Base-by-base conservation (phyloP, 2,888 invertebrate species). In the Sepiola atlantica region DNA sequence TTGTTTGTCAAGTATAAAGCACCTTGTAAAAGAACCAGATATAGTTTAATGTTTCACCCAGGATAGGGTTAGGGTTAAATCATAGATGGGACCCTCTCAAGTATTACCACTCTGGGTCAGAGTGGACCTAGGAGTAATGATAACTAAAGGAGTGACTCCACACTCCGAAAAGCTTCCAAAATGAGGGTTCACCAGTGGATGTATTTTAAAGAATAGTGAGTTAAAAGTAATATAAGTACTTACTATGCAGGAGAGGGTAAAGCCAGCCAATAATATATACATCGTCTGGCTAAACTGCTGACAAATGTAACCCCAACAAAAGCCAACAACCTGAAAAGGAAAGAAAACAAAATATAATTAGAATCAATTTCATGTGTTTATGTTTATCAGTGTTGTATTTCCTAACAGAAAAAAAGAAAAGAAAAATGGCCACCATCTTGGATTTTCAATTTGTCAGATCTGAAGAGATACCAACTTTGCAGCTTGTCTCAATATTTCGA, bases 271-370 rank as follows among this genome's bases (percentile, higher is more conserved):
- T 94, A 99, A 98, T 96, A 99, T 99, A 96, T 99, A 99, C 57
- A 99, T 98, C 1, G 99, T 99, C 97, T 99, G 99, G 0, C 99
- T 99, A 97, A 99, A 99, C 97, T 99, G 99, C 97, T 99, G 99
- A 95, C 99, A 99, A 94, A 98, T 98, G 96, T 99, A 99, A 90
- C 99, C 99, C 98, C 99, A 99, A 94, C 98, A 98, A 94, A 99
- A 98, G 20, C 99, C 99, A 94, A 99, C 98, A 95, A 98, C 97
- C 98, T 98, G 96, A 90, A 97, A 95, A 92, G 57, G 94, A 93
- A 57, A 91, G 55, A 45, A 92, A n/a, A 35, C 28, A 3, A 92
- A 45, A 21, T 4, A 21, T 45, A 92, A 21, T 92, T 92, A 24
- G 0, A n/a, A n/a, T 77, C 12, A 16, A 77, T 1, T 77, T 77